Evolutionary conservation across 2,888 invertebrate genomes (phyloP).

Genomic region (Heliconius sara): DNA sequence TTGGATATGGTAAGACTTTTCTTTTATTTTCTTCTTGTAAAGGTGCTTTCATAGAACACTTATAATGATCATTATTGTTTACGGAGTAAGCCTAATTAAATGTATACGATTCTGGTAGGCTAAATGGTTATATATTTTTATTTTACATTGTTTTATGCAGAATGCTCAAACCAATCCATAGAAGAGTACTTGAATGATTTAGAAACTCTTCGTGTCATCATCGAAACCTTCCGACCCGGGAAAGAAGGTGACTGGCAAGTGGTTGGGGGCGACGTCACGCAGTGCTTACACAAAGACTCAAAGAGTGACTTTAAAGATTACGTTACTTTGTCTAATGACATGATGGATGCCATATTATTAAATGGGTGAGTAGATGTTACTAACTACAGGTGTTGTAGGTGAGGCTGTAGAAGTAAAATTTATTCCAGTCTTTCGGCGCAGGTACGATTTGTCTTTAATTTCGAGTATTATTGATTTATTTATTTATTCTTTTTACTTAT

Average conservation of each 20-base stretch:
- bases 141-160: conserved; percentile 57
- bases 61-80: too few species aligned
- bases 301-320: conserved; percentile 83
- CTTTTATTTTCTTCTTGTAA: not conserved
- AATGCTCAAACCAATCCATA: conserved; percentile 80
- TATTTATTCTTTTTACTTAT: not conserved
- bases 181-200: conserved; percentile 85
- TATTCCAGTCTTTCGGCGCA: not conserved
- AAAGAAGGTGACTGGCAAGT: conserved; percentile 83
- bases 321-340: conserved; percentile 81
- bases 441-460: not conserved
- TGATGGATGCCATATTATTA: conserved; percentile 87
- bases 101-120: not conserved
- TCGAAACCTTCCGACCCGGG: conserved; percentile 85
- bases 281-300: conserved; percentile 76
- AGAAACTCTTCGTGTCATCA: conserved; percentile 85
- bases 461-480: not conserved
- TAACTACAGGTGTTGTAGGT: not conserved
- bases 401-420: not conserved
- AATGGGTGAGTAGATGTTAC: conserved; percentile 84
- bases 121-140: not conserved
- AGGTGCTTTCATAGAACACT: too few species aligned
- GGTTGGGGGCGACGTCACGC: conserved; percentile 85
- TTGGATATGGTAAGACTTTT: conserved; percentile 86
- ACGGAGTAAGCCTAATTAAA: too few species aligned